Evolutionary conservation across 2,888 invertebrate genomes (phyloP).

Genomic region (Tuberolachnus salignus): DNA sequence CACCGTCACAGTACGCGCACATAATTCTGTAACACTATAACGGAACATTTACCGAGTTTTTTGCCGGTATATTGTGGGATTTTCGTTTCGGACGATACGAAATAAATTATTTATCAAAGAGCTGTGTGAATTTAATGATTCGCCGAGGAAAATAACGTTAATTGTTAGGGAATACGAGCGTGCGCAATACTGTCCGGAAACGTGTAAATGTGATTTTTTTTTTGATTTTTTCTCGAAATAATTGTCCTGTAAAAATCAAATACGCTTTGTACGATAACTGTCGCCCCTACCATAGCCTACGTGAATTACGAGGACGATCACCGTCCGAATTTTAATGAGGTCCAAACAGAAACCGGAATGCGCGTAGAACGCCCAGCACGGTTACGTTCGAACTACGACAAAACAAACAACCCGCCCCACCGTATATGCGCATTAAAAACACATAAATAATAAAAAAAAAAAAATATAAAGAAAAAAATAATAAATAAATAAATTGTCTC

Average conservation of each 20-base stretch:
- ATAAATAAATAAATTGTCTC: conserved; percentile 15
- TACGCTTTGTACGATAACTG: not conserved
- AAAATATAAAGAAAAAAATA: too few species aligned
- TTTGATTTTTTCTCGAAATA: too few species aligned
- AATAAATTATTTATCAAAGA: too few species aligned
- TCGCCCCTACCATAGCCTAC: not conserved
- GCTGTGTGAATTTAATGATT: too few species aligned
- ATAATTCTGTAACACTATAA: too few species aligned
- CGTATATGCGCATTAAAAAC: conserved; percentile 53
- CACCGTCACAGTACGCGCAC: too few species aligned
- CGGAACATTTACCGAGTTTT: too few species aligned
- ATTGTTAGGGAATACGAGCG: too few species aligned
- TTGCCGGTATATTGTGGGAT: too few species aligned
- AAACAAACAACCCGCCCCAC: conserved; percentile 45
- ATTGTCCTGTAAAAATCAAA: not conserved
- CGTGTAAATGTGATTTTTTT: not conserved
- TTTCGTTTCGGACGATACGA: too few species aligned
- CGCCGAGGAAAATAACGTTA: too few species aligned
- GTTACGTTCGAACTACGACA: conserved; percentile 43
- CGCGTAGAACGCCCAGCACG: conserved; percentile 4
- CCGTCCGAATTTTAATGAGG: conserved; percentile 42
- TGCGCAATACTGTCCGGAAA: not conserved
- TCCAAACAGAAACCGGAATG: conserved; percentile 34
- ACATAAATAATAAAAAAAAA: conserved; percentile 51
- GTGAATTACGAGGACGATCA: conserved; percentile 19